Conservation (phyloP, 2,113 vertebrate genomes). For the Dromaius novaehollandiae region DNA sequence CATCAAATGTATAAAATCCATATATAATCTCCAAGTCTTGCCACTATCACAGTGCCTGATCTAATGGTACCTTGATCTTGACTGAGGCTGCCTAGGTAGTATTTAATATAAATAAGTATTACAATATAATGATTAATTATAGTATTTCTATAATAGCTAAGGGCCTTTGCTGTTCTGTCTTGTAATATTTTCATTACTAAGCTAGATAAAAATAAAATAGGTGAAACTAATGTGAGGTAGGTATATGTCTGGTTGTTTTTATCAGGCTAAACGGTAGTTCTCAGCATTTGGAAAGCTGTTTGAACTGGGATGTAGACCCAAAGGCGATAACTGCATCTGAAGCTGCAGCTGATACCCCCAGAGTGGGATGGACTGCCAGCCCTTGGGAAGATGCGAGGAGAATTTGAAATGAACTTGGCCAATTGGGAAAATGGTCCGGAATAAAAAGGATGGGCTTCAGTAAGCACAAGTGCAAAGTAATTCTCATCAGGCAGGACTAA, state of each 20-base stretch:
- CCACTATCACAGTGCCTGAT: not conserved
- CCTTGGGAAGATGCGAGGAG: not conserved
- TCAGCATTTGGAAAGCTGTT: not conserved
- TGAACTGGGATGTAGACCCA: not conserved
- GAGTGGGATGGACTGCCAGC: not conserved
- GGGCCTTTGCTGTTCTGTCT: not conserved
- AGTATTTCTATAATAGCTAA: not conserved
- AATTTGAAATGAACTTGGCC: not conserved
- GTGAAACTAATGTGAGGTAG: not conserved
- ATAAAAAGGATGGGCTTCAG: not conserved
- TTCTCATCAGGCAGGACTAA: not conserved
- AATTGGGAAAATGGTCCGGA: not conserved
- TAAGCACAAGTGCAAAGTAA: not conserved
- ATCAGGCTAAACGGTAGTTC: not conserved
- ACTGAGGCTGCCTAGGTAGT: not conserved
- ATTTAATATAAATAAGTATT: conserved; percentile 23
- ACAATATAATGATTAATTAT: conserved; percentile 46
- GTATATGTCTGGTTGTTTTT: not conserved
- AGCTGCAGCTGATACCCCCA: not conserved
- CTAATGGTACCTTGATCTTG: not conserved
- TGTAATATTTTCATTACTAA: not conserved
- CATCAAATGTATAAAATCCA: not conserved
- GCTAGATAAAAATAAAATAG: not conserved
- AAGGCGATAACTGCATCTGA: not conserved
- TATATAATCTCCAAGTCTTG: not conserved